These are phyloP conservation scores for Drosophila emarginata DNA, from an alignment of 2,888 invertebrate genomes.

Conservation along the genomic window DNA sequence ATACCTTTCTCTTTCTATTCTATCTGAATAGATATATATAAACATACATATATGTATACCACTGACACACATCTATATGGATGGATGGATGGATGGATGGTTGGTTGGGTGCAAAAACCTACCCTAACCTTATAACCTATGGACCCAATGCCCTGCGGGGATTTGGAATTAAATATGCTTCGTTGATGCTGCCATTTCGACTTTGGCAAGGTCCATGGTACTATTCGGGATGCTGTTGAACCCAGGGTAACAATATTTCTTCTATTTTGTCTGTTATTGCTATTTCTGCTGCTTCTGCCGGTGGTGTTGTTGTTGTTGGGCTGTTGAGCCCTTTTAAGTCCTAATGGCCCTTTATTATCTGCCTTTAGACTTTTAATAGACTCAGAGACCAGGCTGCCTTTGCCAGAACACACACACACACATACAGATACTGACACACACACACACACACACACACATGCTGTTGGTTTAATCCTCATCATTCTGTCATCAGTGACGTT, in stretches of 20 bases:
- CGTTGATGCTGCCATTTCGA: slow-evolving; percentile 77
- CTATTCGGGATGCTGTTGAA: slow-evolving; percentile 52
- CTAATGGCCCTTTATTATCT: slow-evolving; percentile 83
- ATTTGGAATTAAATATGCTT: slow-evolving; percentile 79
- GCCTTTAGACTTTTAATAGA: slow-evolving; percentile 82
- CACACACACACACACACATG: slow-evolving; percentile 19
- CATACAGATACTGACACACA: too few species aligned
- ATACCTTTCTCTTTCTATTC: not conserved
- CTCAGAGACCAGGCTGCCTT: slow-evolving; percentile 75
- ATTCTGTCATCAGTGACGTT: slow-evolving; percentile 81
- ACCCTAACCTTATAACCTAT: slow-evolving; percentile 56
- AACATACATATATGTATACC: slow-evolving; percentile 29
- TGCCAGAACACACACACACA: slow-evolving; percentile 4
- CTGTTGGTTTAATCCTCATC: slow-evolving; percentile 81
- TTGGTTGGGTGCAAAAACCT: slow-evolving; percentile 48
- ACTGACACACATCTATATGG: slow-evolving; percentile 60
- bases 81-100: slow-evolving; percentile 16
- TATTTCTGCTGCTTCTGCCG: slow-evolving; percentile 33
- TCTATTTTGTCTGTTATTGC: slow-evolving; percentile 15
- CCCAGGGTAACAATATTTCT: slow-evolving; percentile 41
- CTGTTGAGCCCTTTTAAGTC: slow-evolving; percentile 82
- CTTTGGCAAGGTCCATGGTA: slow-evolving; percentile 63
- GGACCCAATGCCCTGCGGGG: slow-evolving; percentile 68
- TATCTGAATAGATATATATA: slow-evolving; percentile 1
- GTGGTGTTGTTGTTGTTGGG: slow-evolving; percentile 64